Conservation (phyloP, 2,113 vertebrate species). For the Hippocampus abdominalis region DNA sequence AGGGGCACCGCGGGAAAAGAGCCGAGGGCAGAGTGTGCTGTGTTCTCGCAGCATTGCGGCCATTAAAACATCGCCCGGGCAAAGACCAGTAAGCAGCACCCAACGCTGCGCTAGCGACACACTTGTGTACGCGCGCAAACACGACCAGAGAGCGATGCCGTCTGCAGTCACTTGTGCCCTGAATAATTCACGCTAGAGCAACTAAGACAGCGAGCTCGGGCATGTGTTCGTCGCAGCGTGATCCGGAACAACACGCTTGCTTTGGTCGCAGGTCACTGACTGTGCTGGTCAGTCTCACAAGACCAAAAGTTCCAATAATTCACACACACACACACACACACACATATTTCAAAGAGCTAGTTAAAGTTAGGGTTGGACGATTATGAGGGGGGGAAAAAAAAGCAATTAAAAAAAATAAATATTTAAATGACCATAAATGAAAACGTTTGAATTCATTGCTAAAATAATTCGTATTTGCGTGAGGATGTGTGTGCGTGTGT, state of each 20-base stretch:
- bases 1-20: constrained; percentile 44
- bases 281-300: neutral
- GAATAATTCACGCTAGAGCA: constrained; percentile 50
- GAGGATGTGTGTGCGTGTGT: too few species aligned
- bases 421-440: too few species aligned
- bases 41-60: constrained; percentile 52
- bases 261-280: constrained; percentile 26
- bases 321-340: constrained; percentile 1
- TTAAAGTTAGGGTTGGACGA: neutral
- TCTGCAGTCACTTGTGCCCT: constrained; percentile 37
- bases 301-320: neutral
- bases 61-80: constrained; percentile 63
- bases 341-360: neutral
- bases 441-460: too few species aligned
- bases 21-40: constrained; percentile 48
- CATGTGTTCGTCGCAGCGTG: constrained; percentile 44
- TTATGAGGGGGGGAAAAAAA: too few species aligned
- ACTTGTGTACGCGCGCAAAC: constrained; percentile 17
- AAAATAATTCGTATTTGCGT: too few species aligned
- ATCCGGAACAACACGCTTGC: constrained; percentile 31
- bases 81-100: constrained; percentile 53
- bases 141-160: constrained; percentile 35
- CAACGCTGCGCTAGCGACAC: constrained; percentile 35
- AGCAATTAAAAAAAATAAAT: too few species aligned
- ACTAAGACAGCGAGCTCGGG: constrained; percentile 25